These are phyloP conservation scores for Furcifer pardalis DNA, from an alignment of 2,797 vertebrate genomes.

Conservation along the genomic window DNA sequence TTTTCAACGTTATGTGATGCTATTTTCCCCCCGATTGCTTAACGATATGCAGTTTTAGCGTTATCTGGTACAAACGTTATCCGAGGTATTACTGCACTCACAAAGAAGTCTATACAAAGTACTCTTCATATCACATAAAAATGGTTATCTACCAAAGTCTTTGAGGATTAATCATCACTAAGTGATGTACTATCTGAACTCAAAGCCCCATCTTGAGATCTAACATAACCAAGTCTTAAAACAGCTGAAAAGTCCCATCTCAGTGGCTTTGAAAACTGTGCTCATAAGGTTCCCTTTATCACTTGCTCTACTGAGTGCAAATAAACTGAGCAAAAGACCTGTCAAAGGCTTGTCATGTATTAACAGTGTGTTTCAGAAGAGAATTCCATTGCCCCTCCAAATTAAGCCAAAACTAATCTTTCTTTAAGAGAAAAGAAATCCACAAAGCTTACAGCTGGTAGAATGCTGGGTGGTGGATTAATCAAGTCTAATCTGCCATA, in stretches of 20 bases:
- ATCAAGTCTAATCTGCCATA: conserved; percentile 61
- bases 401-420: conserved; percentile 67
- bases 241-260: conserved; percentile 60
- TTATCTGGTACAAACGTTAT: too few species aligned
- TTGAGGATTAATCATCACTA: conserved; percentile 74
- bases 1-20: too few species aligned
- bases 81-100: too few species aligned
- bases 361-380: conserved; percentile 56
- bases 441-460: conserved; percentile 54
- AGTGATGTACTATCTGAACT: conserved; percentile 81
- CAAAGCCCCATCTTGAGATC: conserved; percentile 73
- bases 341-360: conserved; percentile 51
- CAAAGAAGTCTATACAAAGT: conserved; percentile 63
- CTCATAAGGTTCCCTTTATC: conserved; percentile 53
- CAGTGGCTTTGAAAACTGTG: conserved; percentile 48
- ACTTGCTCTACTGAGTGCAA: conserved; percentile 44
- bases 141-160: conserved; percentile 69
- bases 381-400: conserved; percentile 49
- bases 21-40: too few species aligned
- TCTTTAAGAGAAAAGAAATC: conserved; percentile 56
- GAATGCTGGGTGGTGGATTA: conserved; percentile 59
- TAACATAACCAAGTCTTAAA: conserved; percentile 51
- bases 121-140: conserved; percentile 68
- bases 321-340: conserved; percentile 55
- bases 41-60: too few species aligned